Conservation (phyloP, 2,888 invertebrate genomes). For the Halictus ligatus region DNA sequence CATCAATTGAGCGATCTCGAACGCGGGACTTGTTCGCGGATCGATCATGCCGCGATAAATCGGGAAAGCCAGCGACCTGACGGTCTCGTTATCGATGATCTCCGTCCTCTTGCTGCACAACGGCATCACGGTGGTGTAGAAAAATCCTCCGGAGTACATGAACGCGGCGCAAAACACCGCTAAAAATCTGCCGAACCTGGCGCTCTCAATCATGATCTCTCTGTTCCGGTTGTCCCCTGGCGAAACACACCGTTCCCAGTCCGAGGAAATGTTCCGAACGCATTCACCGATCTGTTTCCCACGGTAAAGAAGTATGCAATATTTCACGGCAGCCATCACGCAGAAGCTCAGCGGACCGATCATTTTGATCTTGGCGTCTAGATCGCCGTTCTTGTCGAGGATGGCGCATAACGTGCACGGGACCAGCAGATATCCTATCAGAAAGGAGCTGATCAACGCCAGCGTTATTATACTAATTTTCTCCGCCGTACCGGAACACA, state of each 20-base stretch:
- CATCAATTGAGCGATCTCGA: conserved; percentile 76
- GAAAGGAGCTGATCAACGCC: conserved; percentile 52
- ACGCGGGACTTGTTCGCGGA: conserved; percentile 72
- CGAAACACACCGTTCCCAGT: conserved; percentile 61
- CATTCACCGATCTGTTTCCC: conserved; percentile 62
- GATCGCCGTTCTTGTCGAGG: conserved; percentile 62
- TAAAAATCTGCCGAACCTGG: conserved; percentile 67
- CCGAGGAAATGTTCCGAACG: conserved; percentile 64
- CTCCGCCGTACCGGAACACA: conserved; percentile 35
- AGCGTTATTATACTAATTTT: conserved; percentile 48
- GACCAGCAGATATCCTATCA: conserved; percentile 72
- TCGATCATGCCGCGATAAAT: conserved; percentile 74
- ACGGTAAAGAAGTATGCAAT: conserved; percentile 62
- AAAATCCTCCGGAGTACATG: conserved; percentile 77
- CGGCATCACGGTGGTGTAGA: conserved; percentile 77
- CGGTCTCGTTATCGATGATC: conserved; percentile 70
- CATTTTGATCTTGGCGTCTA: conserved; percentile 65
- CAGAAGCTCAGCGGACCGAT: conserved; percentile 75
- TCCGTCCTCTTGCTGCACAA: conserved; percentile 66
- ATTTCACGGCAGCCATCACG: conserved; percentile 72
- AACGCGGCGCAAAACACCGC: conserved; percentile 69
- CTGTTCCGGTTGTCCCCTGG: conserved; percentile 41
- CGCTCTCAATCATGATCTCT: conserved; percentile 66
- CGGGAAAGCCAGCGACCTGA: conserved; percentile 74
- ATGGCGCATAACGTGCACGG: conserved; percentile 72